Evolutionary conservation across 2,113 vertebrate genomes (phyloP), one percentile per base, ranked within the genome.

Genomic region (Microcebus griseorufus): DNA sequence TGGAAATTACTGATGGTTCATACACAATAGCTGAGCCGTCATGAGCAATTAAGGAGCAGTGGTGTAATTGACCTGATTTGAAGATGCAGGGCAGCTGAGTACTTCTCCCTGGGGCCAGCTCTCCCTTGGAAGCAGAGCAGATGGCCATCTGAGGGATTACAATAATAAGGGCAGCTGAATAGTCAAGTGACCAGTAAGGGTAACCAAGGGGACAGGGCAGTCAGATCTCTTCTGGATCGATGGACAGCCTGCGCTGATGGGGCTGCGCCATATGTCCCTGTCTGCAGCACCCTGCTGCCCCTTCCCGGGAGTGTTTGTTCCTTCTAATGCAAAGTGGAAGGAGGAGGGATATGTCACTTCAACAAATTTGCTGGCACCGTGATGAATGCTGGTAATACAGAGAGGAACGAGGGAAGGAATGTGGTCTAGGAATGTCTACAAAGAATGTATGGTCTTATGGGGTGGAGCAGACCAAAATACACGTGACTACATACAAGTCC

Each of bases 1-100:
- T 97, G 95, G 87, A 96, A 97, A 95, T 97, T 97, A 96, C 94
- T 90, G 96, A 95, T 79, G 95, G 76, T 91, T 97, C 87, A 73
- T 64, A 70, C 34, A 95, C 95, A 98, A 94, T 96, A 95, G 93
- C 93, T 79, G 32, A 93, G 72, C 96, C 80, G 13, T 98, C 97
- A 94, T 13, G 72, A 97, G 81, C 97, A 98, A 95, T 98, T 97
- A 98, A 97, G 96, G 65, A 89, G 78, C 84, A 76, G 72, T 73
- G 72, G 87, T 97, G 94, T 97, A 98, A 97, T 78, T 97, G 97
- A 97, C 97, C 96, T 96, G 96, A 98, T 95, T 97, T 73, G 64
- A 97, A 84, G 95, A 96, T 96, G 93, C 93, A 89, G 95, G 90
- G 91, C 97, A 97, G 97, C 96, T 98, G 98, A 96, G 93, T 80